phyloP scores from a whole-genome alignment of 1,140 invertebrate species.

The Rhagoletis pomonella region DNA sequence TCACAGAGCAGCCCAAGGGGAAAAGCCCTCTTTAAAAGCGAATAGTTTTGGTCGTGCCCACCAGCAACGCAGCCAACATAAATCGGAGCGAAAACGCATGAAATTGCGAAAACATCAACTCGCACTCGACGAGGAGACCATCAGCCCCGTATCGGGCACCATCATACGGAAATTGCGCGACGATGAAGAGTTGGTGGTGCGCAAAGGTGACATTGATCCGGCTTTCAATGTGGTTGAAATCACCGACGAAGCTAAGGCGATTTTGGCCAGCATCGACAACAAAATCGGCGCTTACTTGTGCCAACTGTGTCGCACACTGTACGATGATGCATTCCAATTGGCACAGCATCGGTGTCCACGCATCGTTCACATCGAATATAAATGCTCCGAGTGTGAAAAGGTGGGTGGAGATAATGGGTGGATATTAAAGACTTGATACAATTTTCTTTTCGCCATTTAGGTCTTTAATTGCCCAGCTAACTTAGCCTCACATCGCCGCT shows the following conservation, averaged over 20 bases:
- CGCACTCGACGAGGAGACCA: constrained; percentile 95
- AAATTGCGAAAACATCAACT: constrained; percentile 81
- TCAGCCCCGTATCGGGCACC: constrained; percentile 97
- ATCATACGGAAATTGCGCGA: constrained; percentile 89
- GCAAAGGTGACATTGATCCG: constrained; percentile 95
- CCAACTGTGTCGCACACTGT: constrained; percentile 92
- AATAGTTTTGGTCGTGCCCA: constrained; percentile 25
- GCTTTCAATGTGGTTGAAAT: constrained; percentile 97
- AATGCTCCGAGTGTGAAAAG: constrained; percentile 99
- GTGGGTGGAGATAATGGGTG: constrained; percentile 58
- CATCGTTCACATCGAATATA: constrained; percentile 98
- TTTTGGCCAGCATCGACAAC: constrained; percentile 97
- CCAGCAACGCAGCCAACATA: constrained; percentile 63
- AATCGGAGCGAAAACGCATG: constrained; percentile 77
- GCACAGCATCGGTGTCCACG: constrained; percentile 97
- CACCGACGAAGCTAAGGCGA: constrained; percentile 94
- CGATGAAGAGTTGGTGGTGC: constrained; percentile 87
- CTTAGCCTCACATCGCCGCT: constrained; percentile 95
- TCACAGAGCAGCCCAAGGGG: neutral
- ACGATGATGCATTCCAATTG: constrained; percentile 96
- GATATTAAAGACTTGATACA: neutral
- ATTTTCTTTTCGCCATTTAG: constrained; percentile 58
- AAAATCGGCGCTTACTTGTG: constrained; percentile 97
- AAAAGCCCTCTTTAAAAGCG: constrained; percentile 49
- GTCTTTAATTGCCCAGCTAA: constrained; percentile 99